Percentiles rank a stretch among this genome's conserved stretches.
Evolutionary conservation across 2,888 invertebrate species (phyloP).

Genomic region (Agriopis aurantiaria): DNA sequence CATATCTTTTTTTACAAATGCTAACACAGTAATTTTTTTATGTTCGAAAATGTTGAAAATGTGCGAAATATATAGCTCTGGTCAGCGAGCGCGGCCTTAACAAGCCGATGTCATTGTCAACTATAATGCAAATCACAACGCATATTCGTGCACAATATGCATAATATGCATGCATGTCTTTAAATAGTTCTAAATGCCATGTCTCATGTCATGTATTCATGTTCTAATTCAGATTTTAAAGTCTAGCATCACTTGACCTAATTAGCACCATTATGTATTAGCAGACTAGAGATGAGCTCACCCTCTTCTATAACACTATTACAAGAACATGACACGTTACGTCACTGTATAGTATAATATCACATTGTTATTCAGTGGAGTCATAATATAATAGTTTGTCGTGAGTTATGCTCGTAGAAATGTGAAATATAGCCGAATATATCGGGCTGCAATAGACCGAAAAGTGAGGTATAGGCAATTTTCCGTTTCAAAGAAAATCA

Average conservation of each 20-base stretch:
- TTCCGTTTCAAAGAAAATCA: slow-evolving; percentile 18
- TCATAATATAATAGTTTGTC: slow-evolving; percentile 7
- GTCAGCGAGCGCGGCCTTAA: too few species aligned
- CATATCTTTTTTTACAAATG: too few species aligned
- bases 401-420: slow-evolving; percentile 6
- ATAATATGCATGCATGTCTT: neutral
- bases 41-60: too few species aligned
- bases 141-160: too few species aligned
- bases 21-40: too few species aligned
- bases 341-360: neutral
- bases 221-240: slow-evolving; percentile 16
- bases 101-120: too few species aligned
- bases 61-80: too few species aligned
- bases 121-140: too few species aligned
- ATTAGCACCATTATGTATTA: slow-evolving; percentile 28
- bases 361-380: slow-evolving; percentile 6
- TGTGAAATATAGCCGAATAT: slow-evolving; percentile 7
- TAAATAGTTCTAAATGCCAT: neutral
- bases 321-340: neutral
- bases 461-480: slow-evolving; percentile 21
- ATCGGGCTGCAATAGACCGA: slow-evolving; percentile 7
- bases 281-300: slow-evolving; percentile 21
- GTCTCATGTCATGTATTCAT: slow-evolving; percentile 1
- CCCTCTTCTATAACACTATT: neutral
- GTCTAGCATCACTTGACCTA: slow-evolving; percentile 29